These are phyloP conservation scores for Piaya cayana DNA, from an alignment of 2,113 vertebrate species.

Conservation along the genomic window DNA sequence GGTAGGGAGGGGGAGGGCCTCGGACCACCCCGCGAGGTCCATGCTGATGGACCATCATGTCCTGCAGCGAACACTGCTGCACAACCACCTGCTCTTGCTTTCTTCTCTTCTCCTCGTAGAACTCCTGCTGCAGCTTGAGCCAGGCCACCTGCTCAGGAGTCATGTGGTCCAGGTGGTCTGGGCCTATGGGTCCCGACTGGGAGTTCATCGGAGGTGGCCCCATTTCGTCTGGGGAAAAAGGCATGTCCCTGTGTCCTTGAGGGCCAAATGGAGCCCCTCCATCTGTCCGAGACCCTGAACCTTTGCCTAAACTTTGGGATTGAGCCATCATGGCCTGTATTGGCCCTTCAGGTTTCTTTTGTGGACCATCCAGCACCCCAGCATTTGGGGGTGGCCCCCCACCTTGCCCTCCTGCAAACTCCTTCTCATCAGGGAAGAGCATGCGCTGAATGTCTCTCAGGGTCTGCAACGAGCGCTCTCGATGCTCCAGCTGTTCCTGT, in stretches of 20 bases:
- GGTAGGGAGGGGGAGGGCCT: slow-evolving; percentile 94
- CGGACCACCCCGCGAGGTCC: slow-evolving; percentile 92
- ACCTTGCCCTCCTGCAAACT: slow-evolving; percentile 83
- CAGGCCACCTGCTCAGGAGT: slow-evolving; percentile 97
- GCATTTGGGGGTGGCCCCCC: slow-evolving; percentile 81
- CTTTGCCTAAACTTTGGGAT: slow-evolving; percentile 94
- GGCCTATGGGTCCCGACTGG: slow-evolving; percentile 80
- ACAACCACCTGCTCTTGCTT: slow-evolving; percentile 92
- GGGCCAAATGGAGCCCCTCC: slow-evolving; percentile 88
- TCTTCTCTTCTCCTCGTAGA: slow-evolving; percentile 96
- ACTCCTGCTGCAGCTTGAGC: slow-evolving; percentile 98
- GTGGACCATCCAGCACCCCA: slow-evolving; percentile 83
- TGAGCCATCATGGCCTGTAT: slow-evolving; percentile 98
- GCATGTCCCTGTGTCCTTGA: slow-evolving; percentile 93
- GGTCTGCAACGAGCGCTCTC: slow-evolving; percentile 95
- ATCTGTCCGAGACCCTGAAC: slow-evolving; percentile 88
- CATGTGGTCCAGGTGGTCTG: slow-evolving; percentile 94
- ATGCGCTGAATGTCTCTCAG: slow-evolving; percentile 97
- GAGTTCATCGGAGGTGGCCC: slow-evolving; percentile 87
- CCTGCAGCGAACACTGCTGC: slow-evolving; percentile 93
- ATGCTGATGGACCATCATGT: slow-evolving; percentile 96
- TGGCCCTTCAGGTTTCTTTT: slow-evolving; percentile 90
- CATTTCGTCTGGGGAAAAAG: slow-evolving; percentile 95
- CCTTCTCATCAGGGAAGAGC: slow-evolving; percentile 96
- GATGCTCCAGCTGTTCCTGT: slow-evolving; percentile 96